These are phyloP conservation scores for Acipenser ruthenus DNA, from an alignment of 2,797 vertebrate genomes.

Conservation along the genomic window DNA sequence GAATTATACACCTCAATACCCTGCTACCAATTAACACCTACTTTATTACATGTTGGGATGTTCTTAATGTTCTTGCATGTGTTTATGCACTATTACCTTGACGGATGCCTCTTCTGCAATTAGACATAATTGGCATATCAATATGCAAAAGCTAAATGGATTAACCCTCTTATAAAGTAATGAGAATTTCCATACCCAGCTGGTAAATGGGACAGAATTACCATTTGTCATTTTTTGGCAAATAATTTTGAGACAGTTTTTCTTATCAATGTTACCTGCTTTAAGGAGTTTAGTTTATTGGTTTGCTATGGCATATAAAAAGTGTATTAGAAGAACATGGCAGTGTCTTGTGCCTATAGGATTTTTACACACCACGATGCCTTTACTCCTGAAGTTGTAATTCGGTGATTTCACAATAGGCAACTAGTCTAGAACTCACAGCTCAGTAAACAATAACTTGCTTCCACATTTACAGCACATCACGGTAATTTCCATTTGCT, in stretches of 20 bases:
- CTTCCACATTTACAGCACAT: too few species aligned
- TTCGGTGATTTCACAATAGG: too few species aligned
- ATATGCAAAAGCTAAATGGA: conserved; percentile 33
- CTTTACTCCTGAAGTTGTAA: too few species aligned
- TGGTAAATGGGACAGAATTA: conserved; percentile 89
- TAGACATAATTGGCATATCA: conserved; percentile 97
- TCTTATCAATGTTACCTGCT: conserved; percentile 66
- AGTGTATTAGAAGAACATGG: too few species aligned
- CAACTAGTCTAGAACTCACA: too few species aligned
- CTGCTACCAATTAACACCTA: conserved; percentile 87
- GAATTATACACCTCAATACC: conserved; percentile 89
- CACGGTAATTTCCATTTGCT: too few species aligned
- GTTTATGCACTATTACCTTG: conserved; percentile 98
- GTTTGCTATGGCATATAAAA: too few species aligned
- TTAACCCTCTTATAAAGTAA: conserved; percentile 82
- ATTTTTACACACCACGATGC: too few species aligned
- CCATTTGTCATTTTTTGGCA: conserved; percentile 87
- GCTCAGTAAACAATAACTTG: too few species aligned
- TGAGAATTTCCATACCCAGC: conserved; percentile 88
- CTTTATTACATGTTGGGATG: conserved; percentile 86
- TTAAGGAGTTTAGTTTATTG: not conserved
- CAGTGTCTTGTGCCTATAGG: too few species aligned
- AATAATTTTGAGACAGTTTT: conserved; percentile 32
- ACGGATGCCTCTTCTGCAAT: conserved; percentile 90
- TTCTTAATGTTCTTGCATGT: conserved; percentile 83